Conservation (phyloP, 2,888 invertebrate genomes). For the Xylophagus ater region DNA sequence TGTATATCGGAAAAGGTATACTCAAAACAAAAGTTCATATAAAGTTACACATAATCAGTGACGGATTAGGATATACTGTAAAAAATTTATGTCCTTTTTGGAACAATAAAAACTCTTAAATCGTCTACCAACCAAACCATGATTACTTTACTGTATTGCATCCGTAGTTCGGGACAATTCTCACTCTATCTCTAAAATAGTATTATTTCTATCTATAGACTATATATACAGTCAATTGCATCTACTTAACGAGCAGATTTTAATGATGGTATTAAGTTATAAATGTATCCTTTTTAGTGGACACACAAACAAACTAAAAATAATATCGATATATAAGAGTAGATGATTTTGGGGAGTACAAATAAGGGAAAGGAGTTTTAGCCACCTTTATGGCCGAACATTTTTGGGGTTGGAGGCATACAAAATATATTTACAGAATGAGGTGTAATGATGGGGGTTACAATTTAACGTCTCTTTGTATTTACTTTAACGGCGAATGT, state of each 20-base stretch:
- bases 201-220: no score
- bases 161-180: no score
- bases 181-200: no score
- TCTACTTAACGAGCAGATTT: slow-evolving; percentile 17
- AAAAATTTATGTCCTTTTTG: slow-evolving; percentile 15
- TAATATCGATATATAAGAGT: no score
- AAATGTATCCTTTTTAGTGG: slow-evolving; percentile 14
- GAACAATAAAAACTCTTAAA: slow-evolving; percentile 14
- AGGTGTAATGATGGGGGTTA: no score
- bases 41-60: slow-evolving; percentile 17
- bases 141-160: no score
- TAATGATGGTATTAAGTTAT: slow-evolving; percentile 13
- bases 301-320: background rate
- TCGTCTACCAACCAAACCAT: slow-evolving; percentile 2
- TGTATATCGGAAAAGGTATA: no score
- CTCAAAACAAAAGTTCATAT: no score
- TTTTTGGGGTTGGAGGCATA: no score
- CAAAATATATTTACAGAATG: no score
- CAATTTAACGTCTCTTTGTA: slow-evolving; percentile 14
- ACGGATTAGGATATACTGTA: slow-evolving; percentile 18
- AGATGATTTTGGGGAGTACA: no score
- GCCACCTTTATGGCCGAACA: slow-evolving; percentile 14
- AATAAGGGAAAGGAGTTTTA: slow-evolving; percentile 6
- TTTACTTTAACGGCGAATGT: slow-evolving; percentile 13
- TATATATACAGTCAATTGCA: slow-evolving; percentile 13